A percentile compares a stretch with the other conserved stretches of the same genome.
phyloP scores from a whole-genome alignment of 2,797 vertebrate genomes.

The Thalassophryne amazonica region DNA sequence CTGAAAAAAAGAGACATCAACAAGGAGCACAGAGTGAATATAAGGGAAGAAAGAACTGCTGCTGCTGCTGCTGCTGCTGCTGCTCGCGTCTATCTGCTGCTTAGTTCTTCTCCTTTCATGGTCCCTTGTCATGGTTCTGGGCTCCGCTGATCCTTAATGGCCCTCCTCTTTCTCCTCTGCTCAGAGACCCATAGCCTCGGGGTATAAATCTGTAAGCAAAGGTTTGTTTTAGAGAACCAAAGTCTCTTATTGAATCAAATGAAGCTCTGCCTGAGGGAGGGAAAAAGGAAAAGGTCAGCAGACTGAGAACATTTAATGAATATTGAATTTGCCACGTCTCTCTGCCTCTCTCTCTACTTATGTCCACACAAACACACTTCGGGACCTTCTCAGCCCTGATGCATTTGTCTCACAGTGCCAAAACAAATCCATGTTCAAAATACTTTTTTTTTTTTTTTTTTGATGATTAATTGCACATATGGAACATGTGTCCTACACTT shows the following conservation, averaged over 20 bases:
- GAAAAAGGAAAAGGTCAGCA: conserved; percentile 64
- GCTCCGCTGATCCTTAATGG: conserved; percentile 21
- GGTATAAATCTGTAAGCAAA: conserved; percentile 53
- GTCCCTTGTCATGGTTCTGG: background rate
- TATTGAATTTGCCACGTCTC: conserved; percentile 45
- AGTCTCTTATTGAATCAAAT: conserved; percentile 72
- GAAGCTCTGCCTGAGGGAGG: conserved; percentile 47
- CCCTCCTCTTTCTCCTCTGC: conserved; percentile 9
- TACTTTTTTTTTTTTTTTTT: no score
- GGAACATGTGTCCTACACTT: no score
- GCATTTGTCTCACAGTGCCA: no score
- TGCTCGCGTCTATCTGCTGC: background rate
- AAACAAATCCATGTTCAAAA: no score
- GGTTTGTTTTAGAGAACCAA: conserved; percentile 67
- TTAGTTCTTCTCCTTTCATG: conserved; percentile 1
- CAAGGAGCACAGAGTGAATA: no score
- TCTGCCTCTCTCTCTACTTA: background rate
- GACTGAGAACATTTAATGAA: conserved; percentile 66
- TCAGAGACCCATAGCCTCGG: conserved; percentile 36
- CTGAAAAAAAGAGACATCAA: no score
- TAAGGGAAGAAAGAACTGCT: no score
- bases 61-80: no score
- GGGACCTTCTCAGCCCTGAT: no score
- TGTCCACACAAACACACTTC: conserved; percentile 8
- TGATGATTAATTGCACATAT: no score